These are phyloP conservation scores for Emmelina monodactyla DNA, from an alignment of 2,888 invertebrate genomes.

Conservation along the genomic window DNA sequence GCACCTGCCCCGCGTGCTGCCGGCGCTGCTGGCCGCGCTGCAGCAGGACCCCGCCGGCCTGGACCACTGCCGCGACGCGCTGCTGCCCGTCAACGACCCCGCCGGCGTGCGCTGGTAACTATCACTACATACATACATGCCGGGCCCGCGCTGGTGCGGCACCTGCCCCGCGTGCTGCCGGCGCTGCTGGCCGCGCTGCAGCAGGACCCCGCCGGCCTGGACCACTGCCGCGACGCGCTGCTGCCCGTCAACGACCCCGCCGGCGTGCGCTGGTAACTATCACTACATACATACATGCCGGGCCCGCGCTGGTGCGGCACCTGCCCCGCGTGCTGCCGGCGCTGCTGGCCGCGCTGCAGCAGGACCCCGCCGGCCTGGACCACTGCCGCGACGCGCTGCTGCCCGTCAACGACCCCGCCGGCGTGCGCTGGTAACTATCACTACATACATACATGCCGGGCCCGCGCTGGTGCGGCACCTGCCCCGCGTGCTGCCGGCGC, in stretches of 20 bases:
- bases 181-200: constrained; percentile 90
- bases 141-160: constrained; percentile 39
- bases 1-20: constrained; percentile 90
- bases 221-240: constrained; percentile 92
- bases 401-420: constrained; percentile 88
- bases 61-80: constrained; percentile 91
- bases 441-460: too few relatives aligned
- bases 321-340: constrained; percentile 91
- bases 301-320: constrained; percentile 38
- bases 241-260: constrained; percentile 88
- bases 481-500: constrained; percentile 89
- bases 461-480: constrained; percentile 51
- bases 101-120: constrained; percentile 84
- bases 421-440: constrained; percentile 83
- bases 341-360: constrained; percentile 85
- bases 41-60: constrained; percentile 78
- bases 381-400: constrained; percentile 94
- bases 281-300: constrained; percentile 93
- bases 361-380: constrained; percentile 80
- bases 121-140: constrained; percentile 93
- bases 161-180: constrained; percentile 89
- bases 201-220: constrained; percentile 78
- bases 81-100: constrained; percentile 89
- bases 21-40: constrained; percentile 83
- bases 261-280: constrained; percentile 84